A percentile compares a stretch with the other conserved stretches of the same genome.
Evolutionary conservation across 2,113 vertebrate species (phyloP).

Genomic region (Prunella himalayana): DNA sequence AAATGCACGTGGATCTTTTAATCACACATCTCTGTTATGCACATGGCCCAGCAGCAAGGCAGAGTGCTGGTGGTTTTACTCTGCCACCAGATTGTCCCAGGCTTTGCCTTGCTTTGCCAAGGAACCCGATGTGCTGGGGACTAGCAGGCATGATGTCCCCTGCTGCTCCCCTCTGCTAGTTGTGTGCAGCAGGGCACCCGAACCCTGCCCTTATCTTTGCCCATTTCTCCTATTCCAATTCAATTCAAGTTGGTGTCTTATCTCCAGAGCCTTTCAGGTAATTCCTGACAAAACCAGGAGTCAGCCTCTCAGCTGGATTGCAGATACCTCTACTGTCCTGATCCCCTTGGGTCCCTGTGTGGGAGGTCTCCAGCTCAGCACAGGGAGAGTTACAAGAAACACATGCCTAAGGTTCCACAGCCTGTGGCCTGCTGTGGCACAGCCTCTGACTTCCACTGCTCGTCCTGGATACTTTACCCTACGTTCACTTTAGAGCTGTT

Average conservation of each 20-base stretch:
- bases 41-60: not conserved
- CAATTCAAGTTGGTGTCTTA: not conserved
- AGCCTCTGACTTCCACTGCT: not conserved
- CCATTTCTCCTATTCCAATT: not conserved
- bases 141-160: not conserved
- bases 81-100: not conserved
- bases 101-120: not conserved
- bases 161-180: not conserved
- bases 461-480: not conserved
- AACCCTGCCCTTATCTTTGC: not conserved
- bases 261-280: not conserved
- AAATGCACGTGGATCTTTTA: accelerated
- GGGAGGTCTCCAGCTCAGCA: not conserved
- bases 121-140: not conserved
- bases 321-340: not conserved
- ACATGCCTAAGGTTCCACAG: not conserved
- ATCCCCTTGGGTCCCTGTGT: not conserved
- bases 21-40: accelerated
- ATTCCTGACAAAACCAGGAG: not conserved
- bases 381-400: not conserved
- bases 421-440: not conserved
- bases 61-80: not conserved
- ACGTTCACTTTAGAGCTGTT: not conserved
- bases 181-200: not conserved
- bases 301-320: not conserved